Evolutionary conservation across 2,888 invertebrate species (phyloP).

Genomic region (Volucella bombylans): DNA sequence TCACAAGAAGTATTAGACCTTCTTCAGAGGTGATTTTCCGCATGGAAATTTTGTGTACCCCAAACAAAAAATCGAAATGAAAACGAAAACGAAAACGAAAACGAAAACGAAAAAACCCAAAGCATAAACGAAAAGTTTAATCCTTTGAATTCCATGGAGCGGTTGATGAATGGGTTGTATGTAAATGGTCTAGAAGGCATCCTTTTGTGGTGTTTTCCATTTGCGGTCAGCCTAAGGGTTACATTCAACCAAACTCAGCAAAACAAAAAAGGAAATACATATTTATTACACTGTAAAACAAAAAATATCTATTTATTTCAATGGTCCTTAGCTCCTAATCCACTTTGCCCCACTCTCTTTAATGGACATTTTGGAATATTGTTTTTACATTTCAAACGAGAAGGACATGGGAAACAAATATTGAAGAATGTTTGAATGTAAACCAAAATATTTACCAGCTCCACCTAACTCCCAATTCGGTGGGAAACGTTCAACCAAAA

Average conservation of each 20-base stretch:
- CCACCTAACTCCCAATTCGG: too few species aligned
- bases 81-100: not conserved
- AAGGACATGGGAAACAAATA: too few species aligned
- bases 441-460: too few species aligned
- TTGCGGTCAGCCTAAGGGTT: not conserved
- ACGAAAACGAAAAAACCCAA: not conserved
- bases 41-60: not conserved
- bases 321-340: too few species aligned
- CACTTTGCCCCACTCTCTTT: too few species aligned
- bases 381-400: too few species aligned
- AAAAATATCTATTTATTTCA: too few species aligned
- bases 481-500: too few species aligned
- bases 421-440: too few species aligned
- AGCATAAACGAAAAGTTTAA: not conserved
- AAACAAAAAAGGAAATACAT: not conserved
- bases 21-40: slow-evolving; percentile 33
- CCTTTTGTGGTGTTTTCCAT: not conserved
- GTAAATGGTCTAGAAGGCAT: not conserved
- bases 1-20: slow-evolving; percentile 11
- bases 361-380: too few species aligned
- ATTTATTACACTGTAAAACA: too few species aligned
- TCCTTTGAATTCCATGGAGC: slow-evolving; percentile 7
- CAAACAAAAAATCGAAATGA: not conserved
- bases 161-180: not conserved
- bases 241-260: too few species aligned